phyloP scores from a whole-genome alignment of 2,888 invertebrate species.

The Netelia virgata region DNA sequence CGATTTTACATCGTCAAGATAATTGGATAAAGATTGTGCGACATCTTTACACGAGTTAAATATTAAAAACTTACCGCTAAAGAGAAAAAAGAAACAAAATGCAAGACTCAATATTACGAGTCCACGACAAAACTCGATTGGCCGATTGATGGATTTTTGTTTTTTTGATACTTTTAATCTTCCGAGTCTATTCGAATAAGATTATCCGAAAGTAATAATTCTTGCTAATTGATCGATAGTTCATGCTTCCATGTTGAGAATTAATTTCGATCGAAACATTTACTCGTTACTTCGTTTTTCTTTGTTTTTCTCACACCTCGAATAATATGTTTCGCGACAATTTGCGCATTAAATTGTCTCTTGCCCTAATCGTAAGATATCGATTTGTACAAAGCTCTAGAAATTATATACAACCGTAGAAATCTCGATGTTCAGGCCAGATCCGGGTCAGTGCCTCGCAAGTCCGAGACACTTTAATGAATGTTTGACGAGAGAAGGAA shows the following conservation, averaged over 20 bases:
- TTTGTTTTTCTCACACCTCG: neutral
- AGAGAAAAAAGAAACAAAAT: neutral
- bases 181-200: neutral
- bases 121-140: constrained; percentile 2
- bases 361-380: constrained; percentile 5
- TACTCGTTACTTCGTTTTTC: neutral
- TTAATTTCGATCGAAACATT: constrained; percentile 5
- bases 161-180: constrained; percentile 5
- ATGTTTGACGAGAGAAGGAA: neutral
- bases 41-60: neutral
- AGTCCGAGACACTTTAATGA: neutral
- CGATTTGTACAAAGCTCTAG: neutral
- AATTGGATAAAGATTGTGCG: neutral
- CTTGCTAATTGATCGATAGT: constrained; percentile 35
- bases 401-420: neutral
- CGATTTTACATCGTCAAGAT: neutral
- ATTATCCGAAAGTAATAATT: constrained; percentile 20
- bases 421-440: neutral
- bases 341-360: neutral
- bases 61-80: neutral
- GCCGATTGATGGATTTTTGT: neutral
- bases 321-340: neutral
- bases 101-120: neutral
- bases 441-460: neutral
- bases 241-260: constrained; percentile 53